A percentile compares a stretch with the other conserved stretches of the same genome.
These are phyloP conservation scores for Cynoglossus semilaevis DNA, from an alignment of 2,113 vertebrate genomes.

Conservation along the genomic window DNA sequence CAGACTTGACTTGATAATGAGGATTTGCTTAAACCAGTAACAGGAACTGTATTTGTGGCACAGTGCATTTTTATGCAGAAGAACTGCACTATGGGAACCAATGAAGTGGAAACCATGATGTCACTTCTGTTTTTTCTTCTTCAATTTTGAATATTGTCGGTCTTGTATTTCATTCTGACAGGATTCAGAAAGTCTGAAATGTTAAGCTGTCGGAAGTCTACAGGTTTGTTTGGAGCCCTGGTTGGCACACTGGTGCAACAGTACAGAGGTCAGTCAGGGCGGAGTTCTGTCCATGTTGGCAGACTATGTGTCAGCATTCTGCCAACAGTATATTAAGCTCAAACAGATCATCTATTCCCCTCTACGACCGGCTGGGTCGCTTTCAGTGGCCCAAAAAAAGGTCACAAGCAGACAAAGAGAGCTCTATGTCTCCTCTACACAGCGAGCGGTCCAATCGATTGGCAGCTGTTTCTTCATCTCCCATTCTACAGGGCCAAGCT, in stretches of 20 bases:
- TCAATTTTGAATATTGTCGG: too few species aligned
- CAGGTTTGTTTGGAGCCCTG: slow-evolving; percentile 10
- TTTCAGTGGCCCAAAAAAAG: slow-evolving; percentile 39
- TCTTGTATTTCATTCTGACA: too few species aligned
- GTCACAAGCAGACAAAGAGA: slow-evolving; percentile 35
- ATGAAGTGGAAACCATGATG: too few species aligned
- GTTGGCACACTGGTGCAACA: slow-evolving; percentile 39
- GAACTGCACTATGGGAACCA: too few species aligned
- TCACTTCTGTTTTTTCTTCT: too few species aligned
- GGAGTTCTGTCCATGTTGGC: slow-evolving; percentile 40
- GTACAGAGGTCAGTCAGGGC: slow-evolving; percentile 63
- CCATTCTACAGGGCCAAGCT: slow-evolving; percentile 15
- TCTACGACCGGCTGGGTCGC: slow-evolving; percentile 20
- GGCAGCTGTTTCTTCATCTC: slow-evolving; percentile 30
- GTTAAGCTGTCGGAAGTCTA: too few species aligned
- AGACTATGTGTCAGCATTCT: slow-evolving; percentile 63
- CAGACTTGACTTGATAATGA: too few species aligned
- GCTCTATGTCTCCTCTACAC: slow-evolving; percentile 44
- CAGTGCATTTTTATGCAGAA: too few species aligned
- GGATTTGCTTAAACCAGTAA: too few species aligned
- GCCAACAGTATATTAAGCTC: slow-evolving; percentile 63
- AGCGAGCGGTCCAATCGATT: slow-evolving; percentile 48
- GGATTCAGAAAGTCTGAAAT: too few species aligned
- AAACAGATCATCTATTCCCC: slow-evolving; percentile 50
- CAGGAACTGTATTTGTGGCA: too few species aligned